phyloP scores from a whole-genome alignment of 1,140 invertebrate species.

The Drosophila varians region DNA sequence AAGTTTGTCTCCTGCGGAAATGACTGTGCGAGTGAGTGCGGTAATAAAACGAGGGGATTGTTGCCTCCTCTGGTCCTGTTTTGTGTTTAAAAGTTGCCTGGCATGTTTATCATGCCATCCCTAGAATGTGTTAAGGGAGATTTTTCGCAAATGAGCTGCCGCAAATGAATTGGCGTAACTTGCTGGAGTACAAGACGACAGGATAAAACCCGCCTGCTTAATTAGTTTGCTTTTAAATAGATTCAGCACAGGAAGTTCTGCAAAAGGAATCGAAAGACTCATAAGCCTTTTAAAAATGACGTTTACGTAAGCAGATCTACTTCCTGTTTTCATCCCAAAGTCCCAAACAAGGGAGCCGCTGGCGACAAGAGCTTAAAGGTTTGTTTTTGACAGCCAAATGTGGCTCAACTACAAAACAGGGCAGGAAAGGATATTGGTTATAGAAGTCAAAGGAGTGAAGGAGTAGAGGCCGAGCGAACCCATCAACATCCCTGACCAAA shows the following conservation, averaged over 20 bases:
- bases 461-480: neutral
- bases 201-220: conserved; percentile 50
- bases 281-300: neutral
- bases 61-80: conserved; percentile 44
- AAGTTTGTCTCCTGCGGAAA: conserved; percentile 75
- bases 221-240: conserved; percentile 47
- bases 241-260: neutral
- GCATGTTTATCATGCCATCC: conserved; percentile 73
- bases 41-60: conserved; percentile 47
- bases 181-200: conserved; percentile 35
- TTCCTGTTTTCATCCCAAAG: neutral
- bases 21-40: conserved; percentile 26
- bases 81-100: conserved; percentile 66
- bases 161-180: conserved; percentile 78
- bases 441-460: neutral
- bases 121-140: conserved; percentile 46
- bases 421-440: conserved; percentile 9
- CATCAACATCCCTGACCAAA: conserved; percentile 18
- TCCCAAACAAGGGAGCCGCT: conserved; percentile 11
- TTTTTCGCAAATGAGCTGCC: conserved; percentile 73
- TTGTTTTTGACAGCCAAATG: conserved; percentile 56
- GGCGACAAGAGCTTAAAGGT: conserved; percentile 60
- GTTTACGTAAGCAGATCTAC: too few relatives aligned
- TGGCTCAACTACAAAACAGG: conserved; percentile 12
- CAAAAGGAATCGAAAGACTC: neutral